Percentiles rank a stretch among this genome's conserved stretches.
Conservation (phyloP, 2,113 vertebrate genomes). For the Kryptolebias marmoratus region DNA sequence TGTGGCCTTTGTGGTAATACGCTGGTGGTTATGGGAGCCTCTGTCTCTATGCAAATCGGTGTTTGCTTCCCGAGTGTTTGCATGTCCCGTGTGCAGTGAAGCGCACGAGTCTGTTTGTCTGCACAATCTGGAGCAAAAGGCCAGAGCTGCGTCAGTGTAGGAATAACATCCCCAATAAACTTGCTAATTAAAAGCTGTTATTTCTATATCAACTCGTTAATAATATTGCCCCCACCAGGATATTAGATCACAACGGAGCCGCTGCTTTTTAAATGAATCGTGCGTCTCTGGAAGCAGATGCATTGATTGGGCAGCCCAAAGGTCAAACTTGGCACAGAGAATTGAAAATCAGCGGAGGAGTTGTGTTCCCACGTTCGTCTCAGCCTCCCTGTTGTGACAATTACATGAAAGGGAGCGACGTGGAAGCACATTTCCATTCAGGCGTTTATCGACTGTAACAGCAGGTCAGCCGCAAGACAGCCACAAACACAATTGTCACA, state of each 20-base stretch:
- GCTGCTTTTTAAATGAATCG: constrained; percentile 40
- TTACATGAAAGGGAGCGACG: constrained; percentile 54
- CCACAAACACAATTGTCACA: constrained; percentile 68
- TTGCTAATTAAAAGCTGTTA: constrained; percentile 52
- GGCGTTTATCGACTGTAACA: constrained; percentile 62
- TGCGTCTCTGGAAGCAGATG: constrained; percentile 33
- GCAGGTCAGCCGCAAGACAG: constrained; percentile 57
- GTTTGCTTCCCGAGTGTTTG: constrained; percentile 51
- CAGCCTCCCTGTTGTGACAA: constrained; percentile 62
- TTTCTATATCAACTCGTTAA: constrained; percentile 34
- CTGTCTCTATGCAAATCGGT: constrained; percentile 66
- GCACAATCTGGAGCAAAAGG: constrained; percentile 37
- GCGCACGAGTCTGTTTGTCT: constrained; percentile 23
- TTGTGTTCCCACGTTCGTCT: constrained; percentile 62
- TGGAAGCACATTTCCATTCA: constrained; percentile 63
- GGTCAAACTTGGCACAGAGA: constrained; percentile 60
- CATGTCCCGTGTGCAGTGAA: constrained; percentile 48
- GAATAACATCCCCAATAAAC: constrained; percentile 27
- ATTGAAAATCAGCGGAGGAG: constrained; percentile 69
- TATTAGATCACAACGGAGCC: constrained; percentile 24
- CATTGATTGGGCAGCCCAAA: constrained; percentile 64
- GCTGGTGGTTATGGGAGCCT: constrained; percentile 57
- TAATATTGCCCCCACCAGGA: constrained; percentile 19
- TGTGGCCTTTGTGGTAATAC: constrained; percentile 61
- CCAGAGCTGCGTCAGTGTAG: constrained; percentile 13